A percentile compares a stretch with the other conserved stretches of the same genome.
phyloP scores from a whole-genome alignment of 2,888 invertebrate genomes.

The Agriopis leucophaearia region DNA sequence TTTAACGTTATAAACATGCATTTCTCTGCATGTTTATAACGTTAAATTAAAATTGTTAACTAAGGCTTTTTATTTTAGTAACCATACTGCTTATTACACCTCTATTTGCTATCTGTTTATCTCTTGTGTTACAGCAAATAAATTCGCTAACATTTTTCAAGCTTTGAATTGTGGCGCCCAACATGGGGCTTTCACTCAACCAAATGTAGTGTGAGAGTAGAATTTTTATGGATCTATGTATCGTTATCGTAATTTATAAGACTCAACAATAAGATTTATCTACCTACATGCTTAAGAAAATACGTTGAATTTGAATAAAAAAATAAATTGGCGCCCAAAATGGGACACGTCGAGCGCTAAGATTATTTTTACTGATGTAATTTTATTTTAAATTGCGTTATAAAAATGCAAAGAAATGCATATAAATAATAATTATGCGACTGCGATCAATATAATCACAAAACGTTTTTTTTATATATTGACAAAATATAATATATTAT shows the following conservation, averaged over 20 bases:
- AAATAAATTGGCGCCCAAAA: slow-evolving; percentile 19
- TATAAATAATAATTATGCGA: no score
- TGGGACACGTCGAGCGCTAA: not conserved
- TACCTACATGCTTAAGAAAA: not conserved
- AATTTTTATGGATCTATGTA: slow-evolving; percentile 3
- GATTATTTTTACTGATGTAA: not conserved
- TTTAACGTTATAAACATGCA: no score
- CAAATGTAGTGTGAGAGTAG: slow-evolving; percentile 9
- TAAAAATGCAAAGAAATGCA: not conserved
- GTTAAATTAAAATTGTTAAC: no score
- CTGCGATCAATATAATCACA: no score
- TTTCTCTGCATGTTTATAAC: no score
- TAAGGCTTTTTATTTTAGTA: not conserved
- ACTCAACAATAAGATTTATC: not conserved
- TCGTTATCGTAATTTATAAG: not conserved
- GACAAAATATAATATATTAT: no score
- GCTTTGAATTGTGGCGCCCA: slow-evolving; percentile 36
- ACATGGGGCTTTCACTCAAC: slow-evolving; percentile 14
- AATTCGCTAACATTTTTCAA: slow-evolving; percentile 35
- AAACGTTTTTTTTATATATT: not conserved
- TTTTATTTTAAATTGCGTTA: not conserved
- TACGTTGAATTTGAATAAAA: not conserved
- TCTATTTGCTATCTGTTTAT: slow-evolving; percentile 15
- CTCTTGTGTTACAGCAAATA: slow-evolving; percentile 23
- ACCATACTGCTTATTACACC: slow-evolving; percentile 18